Percentiles rank a stretch among this genome's conserved stretches.
Conservation (phyloP, 2,113 vertebrate genomes). For the Salminus brasiliensis region DNA sequence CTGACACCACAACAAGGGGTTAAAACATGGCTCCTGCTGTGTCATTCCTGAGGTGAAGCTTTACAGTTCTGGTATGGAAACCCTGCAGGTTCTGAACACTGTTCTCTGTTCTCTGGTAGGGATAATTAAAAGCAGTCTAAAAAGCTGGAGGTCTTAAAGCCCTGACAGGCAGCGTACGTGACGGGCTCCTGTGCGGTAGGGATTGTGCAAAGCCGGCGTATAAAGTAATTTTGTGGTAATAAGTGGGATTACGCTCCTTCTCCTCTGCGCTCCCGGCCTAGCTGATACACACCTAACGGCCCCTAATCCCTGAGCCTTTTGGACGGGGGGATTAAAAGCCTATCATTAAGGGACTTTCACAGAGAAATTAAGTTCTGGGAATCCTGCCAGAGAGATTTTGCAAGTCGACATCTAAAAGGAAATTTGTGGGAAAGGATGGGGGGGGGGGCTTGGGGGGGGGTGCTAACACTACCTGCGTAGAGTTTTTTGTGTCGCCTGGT, state of each 20-base stretch:
- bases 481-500: neutral
- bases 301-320: slow-evolving; percentile 35
- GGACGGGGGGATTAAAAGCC: slow-evolving; percentile 43
- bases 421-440: neutral
- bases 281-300: slow-evolving; percentile 18
- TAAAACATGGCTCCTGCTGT: too few species aligned
- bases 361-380: slow-evolving; percentile 53
- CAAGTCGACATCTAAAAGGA: slow-evolving; percentile 25
- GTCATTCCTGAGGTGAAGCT: too few species aligned
- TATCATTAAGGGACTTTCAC: slow-evolving; percentile 46
- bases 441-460: neutral
- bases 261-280: neutral
- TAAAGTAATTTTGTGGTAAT: slow-evolving; percentile 22
- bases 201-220: neutral
- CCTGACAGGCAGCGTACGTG: neutral
- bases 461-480: neutral
- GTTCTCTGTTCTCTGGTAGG: too few species aligned
- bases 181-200: neutral
- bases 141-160: neutral
- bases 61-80: too few species aligned
- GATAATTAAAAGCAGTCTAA: neutral
- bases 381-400: slow-evolving; percentile 45
- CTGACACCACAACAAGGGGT: too few species aligned
- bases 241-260: slow-evolving; percentile 17
- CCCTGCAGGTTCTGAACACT: too few species aligned